A percentile compares a stretch with the other conserved stretches of the same genome.
Evolutionary conservation across 2,797 vertebrate genomes (phyloP).

Genomic region (Novumbra hubbsi): DNA sequence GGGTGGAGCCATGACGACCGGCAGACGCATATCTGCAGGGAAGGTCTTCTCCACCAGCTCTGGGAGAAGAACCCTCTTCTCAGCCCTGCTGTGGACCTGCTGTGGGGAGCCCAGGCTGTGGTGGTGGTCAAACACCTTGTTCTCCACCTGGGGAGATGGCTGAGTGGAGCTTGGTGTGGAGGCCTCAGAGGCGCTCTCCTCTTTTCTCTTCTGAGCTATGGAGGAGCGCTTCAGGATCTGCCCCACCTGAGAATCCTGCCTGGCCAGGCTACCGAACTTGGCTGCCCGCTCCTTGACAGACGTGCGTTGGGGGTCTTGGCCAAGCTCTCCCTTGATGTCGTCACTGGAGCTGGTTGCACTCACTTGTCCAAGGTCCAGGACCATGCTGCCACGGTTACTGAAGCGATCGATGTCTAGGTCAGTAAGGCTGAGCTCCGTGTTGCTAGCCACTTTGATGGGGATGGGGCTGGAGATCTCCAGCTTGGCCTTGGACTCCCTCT

Average conservation of each 20-base stretch:
- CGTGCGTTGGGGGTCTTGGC: conserved; percentile 69
- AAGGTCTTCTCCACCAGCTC: conserved; percentile 85
- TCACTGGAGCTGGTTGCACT: conserved; percentile 80
- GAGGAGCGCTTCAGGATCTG: conserved; percentile 82
- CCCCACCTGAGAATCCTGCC: conserved; percentile 76
- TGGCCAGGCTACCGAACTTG: conserved; percentile 86
- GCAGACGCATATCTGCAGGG: conserved; percentile 80
- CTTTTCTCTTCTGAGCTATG: conserved; percentile 80
- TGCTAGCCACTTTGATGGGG: conserved; percentile 91
- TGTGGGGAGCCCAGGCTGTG: conserved; percentile 45
- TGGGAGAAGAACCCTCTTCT: conserved; percentile 65
- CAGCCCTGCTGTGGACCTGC: conserved; percentile 15
- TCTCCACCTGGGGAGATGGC: conserved; percentile 75
- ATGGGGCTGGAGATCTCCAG: conserved; percentile 96
- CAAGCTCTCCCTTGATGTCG: conserved; percentile 70
- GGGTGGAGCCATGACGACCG: conserved; percentile 73
- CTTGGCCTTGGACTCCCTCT: conserved; percentile 82
- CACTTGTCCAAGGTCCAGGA: conserved; percentile 74
- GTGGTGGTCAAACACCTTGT: conserved; percentile 66
- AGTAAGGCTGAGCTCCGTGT: conserved; percentile 82
- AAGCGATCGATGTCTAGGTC: conserved; percentile 75
- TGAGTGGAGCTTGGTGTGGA: conserved; percentile 74
- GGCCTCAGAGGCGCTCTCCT: conserved; percentile 75
- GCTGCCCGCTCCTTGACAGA: conserved; percentile 88
- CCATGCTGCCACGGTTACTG: conserved; percentile 69